Base-by-base conservation (phyloP, 2,113 vertebrate species). In the Micromys minutus region DNA sequence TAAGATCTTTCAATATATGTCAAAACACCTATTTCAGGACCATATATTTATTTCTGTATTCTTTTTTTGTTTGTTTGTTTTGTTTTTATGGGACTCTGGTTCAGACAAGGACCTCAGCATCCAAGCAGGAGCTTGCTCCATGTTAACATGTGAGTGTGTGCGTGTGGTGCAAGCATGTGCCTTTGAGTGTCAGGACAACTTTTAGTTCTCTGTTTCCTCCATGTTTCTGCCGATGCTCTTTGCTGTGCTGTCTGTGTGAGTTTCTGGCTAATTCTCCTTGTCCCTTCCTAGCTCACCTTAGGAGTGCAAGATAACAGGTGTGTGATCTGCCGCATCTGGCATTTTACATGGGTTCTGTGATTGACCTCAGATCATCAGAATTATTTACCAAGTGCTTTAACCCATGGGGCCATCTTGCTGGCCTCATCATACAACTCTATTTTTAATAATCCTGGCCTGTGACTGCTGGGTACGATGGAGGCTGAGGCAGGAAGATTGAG, bases 1-100 rank as follows among this genome's bases (percentile, higher is more conserved):
- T 31, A 77, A 42, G 76, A 87, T 24, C 36, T 92, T 97, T 89
- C 88, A 50, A 31, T 86, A 88, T 91, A 86, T 61, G 75, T 87
- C 76, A 75, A 95, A 86, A 36, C 2, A 83, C 47, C 92, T 87
- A 80, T 85, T 52, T 88, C 67, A 93, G 36, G 95, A 93, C 31
- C 50, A 63, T 42, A 16, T 71, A 59, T 57, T 45, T 24, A 36
- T 69, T 89, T 74, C 42, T 74, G 31, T 22, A 47, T 39, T 65
- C 5, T 31, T 65, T 79, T 55, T 36, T 6, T n/a, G n/a, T n/a
- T n/a, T n/a, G n/a, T n/a, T n/a, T n/a, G n/a, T n/a, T 87, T 80
- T 36, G 3, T 57, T 77, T 80, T 57, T 47, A 4, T 72, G 50
- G 34, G n/a, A 16, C 34, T 81, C 7, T 45, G 5, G 75, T 24